Evolutionary conservation across 1,140 invertebrate genomes (phyloP).

Genomic region (Latrodectus geometricus): DNA sequence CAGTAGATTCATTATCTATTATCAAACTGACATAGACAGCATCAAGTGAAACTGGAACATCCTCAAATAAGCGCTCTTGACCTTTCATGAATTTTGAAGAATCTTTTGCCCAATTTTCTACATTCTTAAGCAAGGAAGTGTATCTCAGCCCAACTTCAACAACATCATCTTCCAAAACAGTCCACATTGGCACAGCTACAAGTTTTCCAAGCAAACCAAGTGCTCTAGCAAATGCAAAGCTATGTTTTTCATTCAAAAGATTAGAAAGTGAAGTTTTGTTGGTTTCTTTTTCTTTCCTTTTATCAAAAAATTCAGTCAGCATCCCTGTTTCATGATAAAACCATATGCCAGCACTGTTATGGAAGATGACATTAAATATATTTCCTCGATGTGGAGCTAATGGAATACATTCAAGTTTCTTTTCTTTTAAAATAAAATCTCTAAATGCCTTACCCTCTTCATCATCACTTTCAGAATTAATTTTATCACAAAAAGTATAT

Average conservation of each 20-base stretch:
- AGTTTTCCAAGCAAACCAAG: conserved; percentile 48
- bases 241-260: conserved; percentile 53
- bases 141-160: conserved; percentile 51
- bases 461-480: conserved; percentile 7
- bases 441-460: conserved; percentile 15
- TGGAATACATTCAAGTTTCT: conserved; percentile 31
- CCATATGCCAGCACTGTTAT: conserved; percentile 59
- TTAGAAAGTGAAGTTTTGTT: neutral
- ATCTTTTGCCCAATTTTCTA: conserved; percentile 53
- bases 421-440: conserved; percentile 32
- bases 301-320: conserved; percentile 41
- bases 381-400: conserved; percentile 45
- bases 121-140: conserved; percentile 29
- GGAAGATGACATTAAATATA: conserved; percentile 52
- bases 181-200: conserved; percentile 53
- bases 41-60: conserved; percentile 59
- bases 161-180: conserved; percentile 53
- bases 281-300: conserved; percentile 31
- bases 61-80: conserved; percentile 55
- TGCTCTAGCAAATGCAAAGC: conserved; percentile 48
- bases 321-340: conserved; percentile 55
- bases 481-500: conserved; percentile 33
- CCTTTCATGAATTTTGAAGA: conserved; percentile 59
- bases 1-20: conserved; percentile 51
- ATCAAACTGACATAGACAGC: conserved; percentile 56